Evolutionary conservation across 2,113 vertebrate species (phyloP), one percentile per base, ranked within the genome.

Genomic region (Microtus pennsylvanicus): DNA sequence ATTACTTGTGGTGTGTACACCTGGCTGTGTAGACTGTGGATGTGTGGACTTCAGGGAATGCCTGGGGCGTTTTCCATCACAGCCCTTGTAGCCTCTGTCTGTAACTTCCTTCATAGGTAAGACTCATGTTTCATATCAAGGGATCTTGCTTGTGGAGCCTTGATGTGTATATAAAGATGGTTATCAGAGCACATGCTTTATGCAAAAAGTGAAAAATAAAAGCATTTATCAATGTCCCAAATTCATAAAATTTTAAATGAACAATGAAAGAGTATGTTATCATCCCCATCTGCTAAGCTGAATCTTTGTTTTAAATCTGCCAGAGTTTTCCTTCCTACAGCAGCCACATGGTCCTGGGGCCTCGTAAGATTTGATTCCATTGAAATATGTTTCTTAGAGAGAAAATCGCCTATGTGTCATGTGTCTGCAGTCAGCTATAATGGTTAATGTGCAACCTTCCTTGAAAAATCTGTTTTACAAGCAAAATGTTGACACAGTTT

Each of bases 401-500:
- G 52, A 94, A 95, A 95, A 92, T 47, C 77, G 9, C 87, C 75
- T 86, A 0, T 91, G 87, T 26, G 7, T 96, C 91, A 65, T 42
- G 12, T 95, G 89, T 85, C 90, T 97, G 70, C 81, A 96, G 95
- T 96, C 94, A 97, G 96, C 88, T 96, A 86, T 96, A 96, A 96
- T 96, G 85, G 95, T 94, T 96, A 96, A 97, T 96, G 85, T 94
- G 77, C 85, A 97, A 50, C 76, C 70, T 97, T 89, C 95, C 93
- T 94, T 93, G 90, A 95, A 98, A 97, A 96, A 94, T 94, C 93
- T 97, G 93, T 97, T 96, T 96, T 97, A 97, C 94, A 96, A 97
- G 96, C 92, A 97, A 97, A 98, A 94, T 96, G 94, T 98, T 97
- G 96, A 97, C 95, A 95, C 72, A 58, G 21, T 97, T 96, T 96